Conservation (phyloP, 2,113 vertebrate genomes). For the Marmota flaviventris region DNA sequence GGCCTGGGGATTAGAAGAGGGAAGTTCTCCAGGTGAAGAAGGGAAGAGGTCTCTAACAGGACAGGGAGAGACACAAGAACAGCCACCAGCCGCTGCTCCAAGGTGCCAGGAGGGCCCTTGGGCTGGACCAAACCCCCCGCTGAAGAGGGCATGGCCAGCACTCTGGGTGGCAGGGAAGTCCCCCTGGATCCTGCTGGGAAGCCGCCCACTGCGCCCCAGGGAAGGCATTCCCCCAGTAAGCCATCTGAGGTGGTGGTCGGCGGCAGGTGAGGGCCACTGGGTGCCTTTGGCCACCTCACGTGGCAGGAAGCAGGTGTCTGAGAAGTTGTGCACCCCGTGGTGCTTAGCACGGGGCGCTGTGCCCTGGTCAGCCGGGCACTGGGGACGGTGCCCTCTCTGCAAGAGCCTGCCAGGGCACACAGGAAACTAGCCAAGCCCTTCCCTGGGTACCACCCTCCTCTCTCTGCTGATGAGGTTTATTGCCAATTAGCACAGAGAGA, state of each 20-base stretch:
- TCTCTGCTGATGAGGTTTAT: background rate
- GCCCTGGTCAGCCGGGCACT: background rate
- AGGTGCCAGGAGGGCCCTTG: no score
- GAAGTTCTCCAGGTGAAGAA: no score
- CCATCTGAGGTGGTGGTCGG: background rate
- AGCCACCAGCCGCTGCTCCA: no score
- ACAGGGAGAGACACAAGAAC: no score
- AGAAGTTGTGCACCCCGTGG: background rate
- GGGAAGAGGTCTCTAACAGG: no score
- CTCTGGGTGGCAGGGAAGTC: background rate
- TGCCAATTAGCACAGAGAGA: background rate
- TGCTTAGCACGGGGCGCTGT: background rate
- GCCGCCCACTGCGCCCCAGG: background rate
- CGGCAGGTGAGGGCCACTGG: background rate
- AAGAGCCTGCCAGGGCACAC: background rate
- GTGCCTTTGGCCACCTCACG: background rate
- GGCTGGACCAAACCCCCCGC: background rate
- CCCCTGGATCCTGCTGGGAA: background rate
- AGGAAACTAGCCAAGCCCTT: background rate
- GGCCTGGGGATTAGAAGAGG: background rate
- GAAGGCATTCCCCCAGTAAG: background rate
- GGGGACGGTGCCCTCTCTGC: background rate
- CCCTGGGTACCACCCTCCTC: background rate
- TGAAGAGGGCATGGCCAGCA: fast-evolving
- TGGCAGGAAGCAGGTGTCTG: background rate